phyloP scores from a whole-genome alignment of 2,797 vertebrate species.

The Kryptolebias ocellatus region DNA sequence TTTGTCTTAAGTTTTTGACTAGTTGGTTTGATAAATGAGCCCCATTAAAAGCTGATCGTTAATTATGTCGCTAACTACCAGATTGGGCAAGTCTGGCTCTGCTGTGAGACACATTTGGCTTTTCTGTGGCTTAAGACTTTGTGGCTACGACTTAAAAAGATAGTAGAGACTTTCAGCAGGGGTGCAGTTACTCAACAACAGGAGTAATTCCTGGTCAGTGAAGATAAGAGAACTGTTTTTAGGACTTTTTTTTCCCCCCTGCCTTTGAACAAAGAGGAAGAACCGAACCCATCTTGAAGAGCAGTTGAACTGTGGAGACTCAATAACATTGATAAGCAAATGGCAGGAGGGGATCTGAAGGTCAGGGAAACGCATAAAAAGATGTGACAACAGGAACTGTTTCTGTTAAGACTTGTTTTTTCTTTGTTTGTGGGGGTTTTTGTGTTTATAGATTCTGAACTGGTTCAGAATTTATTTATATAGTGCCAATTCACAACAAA shows the following conservation, averaged over 20 bases:
- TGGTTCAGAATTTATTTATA: no score
- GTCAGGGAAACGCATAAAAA: constrained; percentile 35
- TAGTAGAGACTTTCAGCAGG: constrained; percentile 42
- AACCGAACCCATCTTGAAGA: constrained; percentile 31
- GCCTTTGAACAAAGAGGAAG: constrained; percentile 23
- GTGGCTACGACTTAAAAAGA: constrained; percentile 53
- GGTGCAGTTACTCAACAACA: constrained; percentile 49
- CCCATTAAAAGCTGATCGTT: constrained; percentile 64
- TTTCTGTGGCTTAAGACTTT: constrained; percentile 21
- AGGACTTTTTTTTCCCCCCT: background rate
- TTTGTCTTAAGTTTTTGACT: constrained; percentile 47
- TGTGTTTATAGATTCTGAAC: background rate
- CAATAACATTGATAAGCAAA: constrained; percentile 57
- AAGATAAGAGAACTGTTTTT: constrained; percentile 59
- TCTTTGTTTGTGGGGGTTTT: background rate
- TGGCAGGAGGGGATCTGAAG: constrained; percentile 51
- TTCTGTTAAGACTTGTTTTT: constrained; percentile 5
- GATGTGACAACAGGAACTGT: constrained; percentile 43
- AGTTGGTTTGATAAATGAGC: constrained; percentile 66
- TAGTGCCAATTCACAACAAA: no score
- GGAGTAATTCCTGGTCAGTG: constrained; percentile 54
- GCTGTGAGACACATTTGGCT: constrained; percentile 54
- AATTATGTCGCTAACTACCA: constrained; percentile 56
- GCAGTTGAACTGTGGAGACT: constrained; percentile 30
- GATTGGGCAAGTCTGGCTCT: constrained; percentile 62